Evolutionary conservation across 2,888 invertebrate species (phyloP).

Genomic region (Ypsolopha scabrella): DNA sequence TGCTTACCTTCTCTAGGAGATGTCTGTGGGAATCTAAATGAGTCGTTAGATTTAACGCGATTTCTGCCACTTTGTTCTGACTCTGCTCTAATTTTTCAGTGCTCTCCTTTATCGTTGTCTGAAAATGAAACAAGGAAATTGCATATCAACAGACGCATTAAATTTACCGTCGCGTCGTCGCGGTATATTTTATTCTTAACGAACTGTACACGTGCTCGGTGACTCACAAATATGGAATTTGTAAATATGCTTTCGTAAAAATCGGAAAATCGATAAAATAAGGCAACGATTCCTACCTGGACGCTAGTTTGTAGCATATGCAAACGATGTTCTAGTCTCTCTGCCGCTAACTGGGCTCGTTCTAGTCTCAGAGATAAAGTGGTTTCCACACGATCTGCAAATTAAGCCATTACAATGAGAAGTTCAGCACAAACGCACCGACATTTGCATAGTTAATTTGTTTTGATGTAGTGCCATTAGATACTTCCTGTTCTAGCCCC

Average conservation of each 20-base stretch:
- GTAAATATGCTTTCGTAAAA: no score
- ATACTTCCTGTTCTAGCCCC: no score
- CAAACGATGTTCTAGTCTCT: slow-evolving; percentile 54
- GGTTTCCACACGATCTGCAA: slow-evolving; percentile 59
- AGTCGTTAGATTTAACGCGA: slow-evolving; percentile 49
- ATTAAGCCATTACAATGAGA: neutral
- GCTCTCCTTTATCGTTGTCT: slow-evolving; percentile 57
- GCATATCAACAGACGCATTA: neutral
- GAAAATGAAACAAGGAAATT: slow-evolving; percentile 18
- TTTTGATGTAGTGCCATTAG: no score
- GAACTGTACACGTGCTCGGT: no score
- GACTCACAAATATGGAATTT: no score
- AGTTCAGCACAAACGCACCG: no score
- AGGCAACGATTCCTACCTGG: slow-evolving; percentile 26
- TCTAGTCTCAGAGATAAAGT: slow-evolving; percentile 55
- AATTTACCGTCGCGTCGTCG: neutral
- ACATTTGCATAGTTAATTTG: no score
- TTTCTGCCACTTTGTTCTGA: slow-evolving; percentile 43
- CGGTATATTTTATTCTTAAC: no score
- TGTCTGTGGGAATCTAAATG: slow-evolving; percentile 44
- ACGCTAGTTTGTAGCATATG: slow-evolving; percentile 58
- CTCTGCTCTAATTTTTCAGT: slow-evolving; percentile 48
- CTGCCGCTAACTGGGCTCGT: slow-evolving; percentile 60
- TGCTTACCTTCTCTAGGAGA: slow-evolving; percentile 52
- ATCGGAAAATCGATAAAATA: neutral